Conservation (phyloP, 2,797 vertebrate genomes). For the Decapterus maruadsi region DNA sequence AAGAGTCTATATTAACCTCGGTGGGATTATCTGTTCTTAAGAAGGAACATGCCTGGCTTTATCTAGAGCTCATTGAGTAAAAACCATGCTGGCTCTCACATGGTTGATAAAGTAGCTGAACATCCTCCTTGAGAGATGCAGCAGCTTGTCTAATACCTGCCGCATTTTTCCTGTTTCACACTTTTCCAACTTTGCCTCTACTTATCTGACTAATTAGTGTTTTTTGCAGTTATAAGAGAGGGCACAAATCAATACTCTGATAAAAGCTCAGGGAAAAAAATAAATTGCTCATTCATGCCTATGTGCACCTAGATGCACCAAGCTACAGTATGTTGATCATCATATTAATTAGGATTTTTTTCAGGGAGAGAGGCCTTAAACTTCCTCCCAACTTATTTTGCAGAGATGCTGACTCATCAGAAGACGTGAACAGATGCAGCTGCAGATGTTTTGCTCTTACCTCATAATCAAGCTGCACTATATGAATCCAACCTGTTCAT, state of each 20-base stretch:
- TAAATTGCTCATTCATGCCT: constrained; percentile 23
- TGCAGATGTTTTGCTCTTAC: constrained; percentile 30
- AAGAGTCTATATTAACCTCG: constrained; percentile 1
- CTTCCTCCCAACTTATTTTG: not conserved
- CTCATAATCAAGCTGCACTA: constrained; percentile 25
- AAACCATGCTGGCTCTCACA: constrained; percentile 39
- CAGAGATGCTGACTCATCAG: constrained; percentile 34
- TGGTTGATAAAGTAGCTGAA: constrained; percentile 30
- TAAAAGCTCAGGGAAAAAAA: constrained; percentile 28
- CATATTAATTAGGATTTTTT: constrained; percentile 35
- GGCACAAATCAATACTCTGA: constrained; percentile 67
- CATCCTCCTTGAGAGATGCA: constrained; percentile 32
- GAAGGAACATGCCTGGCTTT: constrained; percentile 29
- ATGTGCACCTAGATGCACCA: constrained; percentile 26
- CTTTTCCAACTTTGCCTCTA: constrained; percentile 45
- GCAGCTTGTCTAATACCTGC: constrained; percentile 55
- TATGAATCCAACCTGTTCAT: constrained; percentile 28
- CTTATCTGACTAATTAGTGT: constrained; percentile 71
- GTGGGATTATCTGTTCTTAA: constrained; percentile 43
- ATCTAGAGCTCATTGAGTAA: constrained; percentile 49
- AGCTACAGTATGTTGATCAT: not conserved
- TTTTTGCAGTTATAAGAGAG: constrained; percentile 40
- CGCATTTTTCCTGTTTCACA: constrained; percentile 40
- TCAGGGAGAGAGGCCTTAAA: constrained; percentile 3
- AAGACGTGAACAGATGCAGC: constrained; percentile 10